Evolutionary conservation across 2,888 invertebrate species (phyloP), one percentile per base, ranked within the genome.

Genomic region (Sinodicranocentrus sp.): DNA sequence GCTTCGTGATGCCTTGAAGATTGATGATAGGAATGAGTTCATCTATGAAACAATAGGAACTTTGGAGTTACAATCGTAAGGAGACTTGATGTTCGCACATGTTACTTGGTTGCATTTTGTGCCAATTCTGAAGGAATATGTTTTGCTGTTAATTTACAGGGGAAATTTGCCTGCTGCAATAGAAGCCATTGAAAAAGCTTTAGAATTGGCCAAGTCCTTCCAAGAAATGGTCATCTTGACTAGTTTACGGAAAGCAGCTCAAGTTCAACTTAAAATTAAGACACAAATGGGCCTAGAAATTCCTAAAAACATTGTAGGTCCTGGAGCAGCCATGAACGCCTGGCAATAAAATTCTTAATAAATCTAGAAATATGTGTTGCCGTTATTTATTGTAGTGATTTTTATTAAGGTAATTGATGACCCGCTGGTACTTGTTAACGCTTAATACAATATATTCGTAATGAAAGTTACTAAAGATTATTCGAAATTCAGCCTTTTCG

Each of bases 1-100:
- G 83, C 95, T 98, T 89, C 94, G 94, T 86, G 93, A 94, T 90
- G 97, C 97, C 0, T 94, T 98, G 87, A 93, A 95, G 90, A 92
- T 97, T 89, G 98, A 98, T 91, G 94, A 95, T 70, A 96, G 95
- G 91, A 98, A 97, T 92, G 96, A 97, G 91, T 95, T 97, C 92
- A 98, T 97, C 8, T 98, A 96, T 91, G 98, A 98, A 92, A 97
- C 98, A 59, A 92, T 98, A 85, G 98, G 97, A 88, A 97, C 97
- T 26, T 95, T 98, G 87, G 97, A 98, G 93, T 96, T 98, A 48
- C 98, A 98, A 92, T 92, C 95, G 96, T 94, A 92, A 92, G 91
- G 17, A 44, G n/a, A 65, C 5, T 39, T 33, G 25, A 73, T 73
- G n/a, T n/a, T n/a, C n/a, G n/a, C n/a, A n/a, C n/a, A n/a, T n/a